Percentiles rank a stretch among this genome's conserved stretches.
These are phyloP conservation scores for Anolis apletophallus DNA, from an alignment of 2,797 vertebrate species.

Conservation along the genomic window DNA sequence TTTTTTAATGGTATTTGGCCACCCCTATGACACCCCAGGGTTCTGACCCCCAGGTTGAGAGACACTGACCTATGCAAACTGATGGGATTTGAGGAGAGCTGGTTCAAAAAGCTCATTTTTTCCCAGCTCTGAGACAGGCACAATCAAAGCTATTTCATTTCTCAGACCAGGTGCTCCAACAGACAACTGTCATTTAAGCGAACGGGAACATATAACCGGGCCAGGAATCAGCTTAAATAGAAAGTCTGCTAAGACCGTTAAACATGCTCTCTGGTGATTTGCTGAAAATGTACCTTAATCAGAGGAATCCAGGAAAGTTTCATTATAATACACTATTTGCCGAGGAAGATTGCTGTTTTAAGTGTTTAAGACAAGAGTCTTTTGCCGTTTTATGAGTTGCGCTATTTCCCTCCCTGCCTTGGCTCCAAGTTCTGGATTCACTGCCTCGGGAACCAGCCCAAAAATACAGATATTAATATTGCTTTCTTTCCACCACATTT, in stretches of 20 bases:
- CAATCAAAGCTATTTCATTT: neutral
- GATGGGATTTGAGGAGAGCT: too few relatives aligned
- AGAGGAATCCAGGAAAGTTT: constrained; percentile 7
- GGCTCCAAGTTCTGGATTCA: constrained; percentile 52
- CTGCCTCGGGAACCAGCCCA: constrained; percentile 13
- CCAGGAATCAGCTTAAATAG: constrained; percentile 21
- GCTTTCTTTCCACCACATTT: constrained; percentile 48
- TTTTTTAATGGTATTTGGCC: too few relatives aligned
- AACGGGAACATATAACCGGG: neutral
- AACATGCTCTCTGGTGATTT: neutral
- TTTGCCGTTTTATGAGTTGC: constrained; percentile 18
- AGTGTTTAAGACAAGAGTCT: neutral
- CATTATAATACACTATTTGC: constrained; percentile 3
- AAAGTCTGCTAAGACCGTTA: neutral
- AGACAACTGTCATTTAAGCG: neutral
- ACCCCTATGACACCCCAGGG: too few relatives aligned
- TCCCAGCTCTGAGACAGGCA: too few relatives aligned
- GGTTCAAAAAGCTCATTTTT: too few relatives aligned
- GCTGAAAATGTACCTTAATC: neutral
- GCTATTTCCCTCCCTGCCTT: constrained; percentile 31
- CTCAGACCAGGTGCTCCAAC: neutral
- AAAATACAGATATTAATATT: constrained; percentile 53
- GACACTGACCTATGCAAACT: too few relatives aligned
- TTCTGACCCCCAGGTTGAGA: too few relatives aligned
- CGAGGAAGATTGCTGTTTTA: neutral